These are phyloP conservation scores for Syngnathus typhle DNA, from an alignment of 2,113 vertebrate species.

Conservation along the genomic window DNA sequence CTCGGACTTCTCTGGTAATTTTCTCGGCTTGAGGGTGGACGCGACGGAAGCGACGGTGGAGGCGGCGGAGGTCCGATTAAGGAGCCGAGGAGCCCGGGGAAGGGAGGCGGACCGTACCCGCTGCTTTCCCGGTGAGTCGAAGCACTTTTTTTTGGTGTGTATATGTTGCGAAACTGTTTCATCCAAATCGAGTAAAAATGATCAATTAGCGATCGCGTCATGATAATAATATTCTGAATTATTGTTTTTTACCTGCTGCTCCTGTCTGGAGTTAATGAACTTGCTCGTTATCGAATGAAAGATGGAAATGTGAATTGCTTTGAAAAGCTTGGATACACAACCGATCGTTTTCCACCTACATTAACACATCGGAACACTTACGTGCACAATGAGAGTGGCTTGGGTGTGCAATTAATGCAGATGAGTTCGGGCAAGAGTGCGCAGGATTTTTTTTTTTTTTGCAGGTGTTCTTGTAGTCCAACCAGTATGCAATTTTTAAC, in stretches of 20 bases:
- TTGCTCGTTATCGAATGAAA: background rate
- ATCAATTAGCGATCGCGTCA: background rate
- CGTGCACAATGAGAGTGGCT: background rate
- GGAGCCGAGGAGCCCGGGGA: background rate
- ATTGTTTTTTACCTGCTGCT: background rate
- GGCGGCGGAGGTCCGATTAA: background rate
- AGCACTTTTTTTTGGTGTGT: background rate
- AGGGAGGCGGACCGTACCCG: background rate
- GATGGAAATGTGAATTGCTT: background rate
- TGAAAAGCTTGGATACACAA: background rate
- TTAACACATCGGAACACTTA: background rate
- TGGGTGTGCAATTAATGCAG: background rate
- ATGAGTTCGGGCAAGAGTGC: background rate
- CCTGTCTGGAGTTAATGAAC: background rate
- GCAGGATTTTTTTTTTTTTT: background rate
- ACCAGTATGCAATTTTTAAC: background rate
- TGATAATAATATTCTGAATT: background rate
- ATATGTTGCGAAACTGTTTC: background rate
- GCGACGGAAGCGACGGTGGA: background rate
- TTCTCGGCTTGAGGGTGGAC: background rate
- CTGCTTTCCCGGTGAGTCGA: slow-evolving; percentile 2
- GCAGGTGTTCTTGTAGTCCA: background rate
- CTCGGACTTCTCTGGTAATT: background rate
- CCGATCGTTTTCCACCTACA: background rate
- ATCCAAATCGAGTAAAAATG: background rate